Evolutionary conservation across 1,140 invertebrate genomes (phyloP).

Genomic region (Achatina immaculata): DNA sequence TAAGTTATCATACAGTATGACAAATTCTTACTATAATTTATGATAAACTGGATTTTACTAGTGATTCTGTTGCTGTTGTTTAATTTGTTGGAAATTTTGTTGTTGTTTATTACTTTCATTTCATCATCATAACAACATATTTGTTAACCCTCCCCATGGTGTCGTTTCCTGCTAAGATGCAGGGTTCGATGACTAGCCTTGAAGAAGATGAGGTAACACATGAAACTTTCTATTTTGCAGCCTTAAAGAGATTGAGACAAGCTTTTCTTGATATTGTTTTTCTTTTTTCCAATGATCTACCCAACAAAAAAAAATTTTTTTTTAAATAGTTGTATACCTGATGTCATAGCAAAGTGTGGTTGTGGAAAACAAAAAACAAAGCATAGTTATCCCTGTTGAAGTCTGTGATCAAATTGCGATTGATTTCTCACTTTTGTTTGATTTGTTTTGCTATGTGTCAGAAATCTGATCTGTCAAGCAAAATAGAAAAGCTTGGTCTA

Average conservation of each 20-base stretch:
- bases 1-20: too few species aligned
- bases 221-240: background rate
- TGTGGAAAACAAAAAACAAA: too few species aligned
- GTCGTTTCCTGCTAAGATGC: conserved; percentile 24
- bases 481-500: background rate
- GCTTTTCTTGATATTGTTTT: conserved; percentile 14
- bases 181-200: conserved; percentile 39
- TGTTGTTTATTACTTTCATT: background rate
- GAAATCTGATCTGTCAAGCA: background rate
- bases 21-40: too few species aligned
- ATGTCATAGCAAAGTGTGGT: too few species aligned
- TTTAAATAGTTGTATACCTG: background rate
- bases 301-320: conserved; percentile 3
- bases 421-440: background rate
- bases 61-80: too few species aligned
- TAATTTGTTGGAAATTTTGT: too few species aligned
- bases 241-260: conserved; percentile 9
- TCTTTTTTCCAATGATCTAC: background rate
- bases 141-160: conserved; percentile 16
- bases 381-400: background rate
- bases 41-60: too few species aligned
- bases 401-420: background rate
- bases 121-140: conserved; percentile 15
- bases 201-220: conserved; percentile 44
- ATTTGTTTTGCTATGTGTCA: background rate